Conservation (phyloP, 2,797 vertebrate species). For the Rhabdophis nuchalis region DNA sequence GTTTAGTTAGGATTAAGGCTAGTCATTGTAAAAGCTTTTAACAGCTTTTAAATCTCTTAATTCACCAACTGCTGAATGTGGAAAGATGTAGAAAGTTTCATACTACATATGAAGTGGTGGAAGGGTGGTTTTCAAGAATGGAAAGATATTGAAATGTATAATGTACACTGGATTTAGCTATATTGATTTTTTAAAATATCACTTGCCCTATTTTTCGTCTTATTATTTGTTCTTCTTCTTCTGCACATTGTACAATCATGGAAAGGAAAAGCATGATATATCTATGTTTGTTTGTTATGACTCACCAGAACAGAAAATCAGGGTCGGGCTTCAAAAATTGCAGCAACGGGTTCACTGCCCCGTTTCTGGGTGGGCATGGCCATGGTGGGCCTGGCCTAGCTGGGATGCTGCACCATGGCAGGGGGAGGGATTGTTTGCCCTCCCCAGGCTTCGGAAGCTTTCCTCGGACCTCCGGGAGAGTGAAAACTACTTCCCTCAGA, state of each 20-base stretch:
- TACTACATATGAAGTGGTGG: not conserved
- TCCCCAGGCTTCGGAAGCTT: too few species aligned
- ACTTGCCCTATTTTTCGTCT: not conserved
- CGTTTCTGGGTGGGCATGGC: too few species aligned
- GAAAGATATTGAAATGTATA: not conserved
- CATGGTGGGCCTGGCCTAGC: too few species aligned
- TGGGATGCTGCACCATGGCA: too few species aligned
- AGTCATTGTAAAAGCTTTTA: not conserved
- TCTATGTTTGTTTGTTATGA: not conserved
- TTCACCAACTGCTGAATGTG: not conserved
- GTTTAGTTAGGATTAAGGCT: not conserved
- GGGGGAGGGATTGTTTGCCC: too few species aligned
- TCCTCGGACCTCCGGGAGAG: too few species aligned
- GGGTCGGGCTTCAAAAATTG: too few species aligned
- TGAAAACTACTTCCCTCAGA: too few species aligned
- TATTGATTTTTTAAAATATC: not conserved
- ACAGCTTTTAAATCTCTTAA: not conserved
- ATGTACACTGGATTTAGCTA: not conserved
- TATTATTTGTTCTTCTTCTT: not conserved
- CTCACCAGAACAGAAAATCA: not conserved
- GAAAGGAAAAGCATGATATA: not conserved
- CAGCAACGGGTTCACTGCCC: too few species aligned
- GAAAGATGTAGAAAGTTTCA: not conserved
- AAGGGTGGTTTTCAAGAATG: not conserved
- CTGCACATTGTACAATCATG: not conserved